phyloP scores from a whole-genome alignment of 2,888 invertebrate genomes.

The Drosophila histrio region DNA sequence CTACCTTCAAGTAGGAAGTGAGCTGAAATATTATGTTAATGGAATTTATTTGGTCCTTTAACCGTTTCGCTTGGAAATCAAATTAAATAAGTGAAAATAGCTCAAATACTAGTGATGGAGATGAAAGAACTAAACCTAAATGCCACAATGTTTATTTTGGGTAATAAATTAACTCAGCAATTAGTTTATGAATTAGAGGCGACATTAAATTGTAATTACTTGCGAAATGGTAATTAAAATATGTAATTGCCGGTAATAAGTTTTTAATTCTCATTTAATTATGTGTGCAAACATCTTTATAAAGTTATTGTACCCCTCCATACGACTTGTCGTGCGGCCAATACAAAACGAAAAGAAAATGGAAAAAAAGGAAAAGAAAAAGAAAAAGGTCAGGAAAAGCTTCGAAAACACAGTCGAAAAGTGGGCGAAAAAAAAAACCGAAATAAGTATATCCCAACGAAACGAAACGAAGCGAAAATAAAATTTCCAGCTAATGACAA shows the following conservation, averaged over 20 bases:
- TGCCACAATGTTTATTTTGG: background rate
- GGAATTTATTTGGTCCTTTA: too few relatives aligned
- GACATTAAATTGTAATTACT: conserved; percentile 24
- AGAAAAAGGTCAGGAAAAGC: conserved; percentile 64
- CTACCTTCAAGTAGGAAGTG: too few relatives aligned
- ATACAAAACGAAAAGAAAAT: background rate
- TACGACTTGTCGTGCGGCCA: conserved; percentile 21
- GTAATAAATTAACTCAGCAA: background rate
- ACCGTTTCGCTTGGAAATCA: too few relatives aligned
- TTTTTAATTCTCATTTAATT: conserved; percentile 35
- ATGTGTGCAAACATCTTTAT: conserved; percentile 27
- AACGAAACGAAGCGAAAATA: conserved; percentile 69
- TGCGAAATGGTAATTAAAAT: conserved; percentile 19
- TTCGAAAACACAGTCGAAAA: conserved; percentile 50
- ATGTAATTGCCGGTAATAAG: conserved; percentile 27
- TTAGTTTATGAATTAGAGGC: background rate
- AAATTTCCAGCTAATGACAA: conserved; percentile 78
- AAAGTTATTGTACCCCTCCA: conserved; percentile 22
- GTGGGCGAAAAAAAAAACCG: conserved; percentile 29
- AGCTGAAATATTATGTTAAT: too few relatives aligned
- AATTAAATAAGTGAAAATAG: too few relatives aligned
- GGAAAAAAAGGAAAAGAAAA: background rate
- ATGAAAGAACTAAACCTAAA: too few relatives aligned
- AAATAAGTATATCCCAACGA: conserved; percentile 48
- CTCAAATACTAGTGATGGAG: too few relatives aligned